Percentiles rank a stretch among this genome's conserved stretches.
phyloP scores from a whole-genome alignment of 2,113 vertebrate genomes.

The Mus pahari region DNA sequence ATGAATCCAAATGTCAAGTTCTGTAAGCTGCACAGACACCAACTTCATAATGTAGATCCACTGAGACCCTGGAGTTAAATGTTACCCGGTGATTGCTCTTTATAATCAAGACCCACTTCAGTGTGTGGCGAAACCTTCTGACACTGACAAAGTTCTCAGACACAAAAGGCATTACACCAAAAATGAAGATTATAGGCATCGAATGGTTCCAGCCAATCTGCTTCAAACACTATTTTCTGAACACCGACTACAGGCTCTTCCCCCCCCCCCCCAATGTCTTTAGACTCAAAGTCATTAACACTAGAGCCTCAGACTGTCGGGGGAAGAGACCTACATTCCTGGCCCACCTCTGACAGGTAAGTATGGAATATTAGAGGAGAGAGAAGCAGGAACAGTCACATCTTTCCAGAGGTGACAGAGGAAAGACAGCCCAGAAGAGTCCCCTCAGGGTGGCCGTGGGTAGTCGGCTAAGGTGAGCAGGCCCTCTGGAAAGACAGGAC shows the following conservation, averaged over 20 bases:
- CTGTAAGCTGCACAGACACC: constrained; percentile 72
- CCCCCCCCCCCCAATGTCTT: neutral
- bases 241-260: neutral
- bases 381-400: rapidly evolving
- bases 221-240: neutral
- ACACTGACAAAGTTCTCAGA: neutral
- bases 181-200: neutral
- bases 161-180: neutral
- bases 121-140: neutral
- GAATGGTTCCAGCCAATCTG: neutral
- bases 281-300: neutral
- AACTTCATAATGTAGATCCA: constrained; percentile 64
- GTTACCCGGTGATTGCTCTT: neutral
- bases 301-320: neutral
- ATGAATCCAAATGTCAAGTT: constrained; percentile 77
- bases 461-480: neutral
- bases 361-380: neutral
- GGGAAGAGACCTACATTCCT: neutral
- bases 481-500: neutral
- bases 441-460: neutral
- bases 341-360: rapidly evolving
- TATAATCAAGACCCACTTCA: neutral
- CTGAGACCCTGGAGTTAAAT: neutral
- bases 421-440: neutral
- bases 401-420: neutral